These are phyloP conservation scores for Autographa gamma DNA, from an alignment of 2,888 invertebrate genomes.

Conservation along the genomic window DNA sequence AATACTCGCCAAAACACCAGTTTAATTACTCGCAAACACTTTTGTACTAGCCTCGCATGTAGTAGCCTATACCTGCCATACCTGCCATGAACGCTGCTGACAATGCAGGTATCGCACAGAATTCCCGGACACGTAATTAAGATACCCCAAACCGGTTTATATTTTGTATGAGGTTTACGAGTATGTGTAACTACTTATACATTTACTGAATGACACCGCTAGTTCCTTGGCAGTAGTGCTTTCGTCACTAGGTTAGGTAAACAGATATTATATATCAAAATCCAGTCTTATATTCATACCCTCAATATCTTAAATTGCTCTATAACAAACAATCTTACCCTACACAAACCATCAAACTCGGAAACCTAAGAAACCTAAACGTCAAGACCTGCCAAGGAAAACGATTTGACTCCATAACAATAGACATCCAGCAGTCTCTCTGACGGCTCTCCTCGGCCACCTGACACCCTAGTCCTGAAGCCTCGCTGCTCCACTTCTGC, in stretches of 20 bases:
- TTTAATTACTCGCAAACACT: conserved; percentile 24
- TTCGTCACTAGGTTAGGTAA: too few relatives aligned
- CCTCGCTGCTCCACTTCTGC: neutral
- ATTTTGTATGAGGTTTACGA: too few relatives aligned
- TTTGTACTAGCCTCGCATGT: neutral
- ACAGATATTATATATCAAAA: too few relatives aligned
- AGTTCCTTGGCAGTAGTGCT: too few relatives aligned
- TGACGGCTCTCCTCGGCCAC: neutral
- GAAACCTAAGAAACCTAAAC: neutral
- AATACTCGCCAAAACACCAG: conserved; percentile 10
- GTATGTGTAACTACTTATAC: too few relatives aligned
- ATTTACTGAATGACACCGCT: too few relatives aligned
- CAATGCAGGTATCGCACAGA: too few relatives aligned
- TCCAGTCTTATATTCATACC: too few relatives aligned
- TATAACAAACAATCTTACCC: neutral
- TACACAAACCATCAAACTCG: neutral
- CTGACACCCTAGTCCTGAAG: conserved; percentile 28
- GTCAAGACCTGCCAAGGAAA: neutral
- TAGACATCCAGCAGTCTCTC: conserved; percentile 9
- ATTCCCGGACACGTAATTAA: too few relatives aligned
- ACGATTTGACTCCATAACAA: conserved; percentile 11
- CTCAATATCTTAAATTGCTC: too few relatives aligned
- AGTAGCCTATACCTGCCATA: neutral
- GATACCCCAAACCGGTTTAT: too few relatives aligned
- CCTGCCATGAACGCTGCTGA: too few relatives aligned